Base-by-base conservation (phyloP, 2,113 vertebrate species). In the Heptranchias perlo region DNA sequence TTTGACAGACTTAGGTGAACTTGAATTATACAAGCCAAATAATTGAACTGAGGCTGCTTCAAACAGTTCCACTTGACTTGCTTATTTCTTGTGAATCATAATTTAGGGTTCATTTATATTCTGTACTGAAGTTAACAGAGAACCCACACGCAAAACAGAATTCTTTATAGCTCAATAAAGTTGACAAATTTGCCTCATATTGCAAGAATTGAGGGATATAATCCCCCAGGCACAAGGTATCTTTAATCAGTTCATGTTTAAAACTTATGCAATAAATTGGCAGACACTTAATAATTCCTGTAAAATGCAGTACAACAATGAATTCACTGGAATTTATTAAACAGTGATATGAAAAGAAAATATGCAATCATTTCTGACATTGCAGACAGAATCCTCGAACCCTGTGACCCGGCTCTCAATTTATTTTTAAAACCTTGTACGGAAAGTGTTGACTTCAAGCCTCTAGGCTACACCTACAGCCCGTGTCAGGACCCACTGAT, bases 401-500 rank as follows among this genome's bases (percentile, higher is more conserved):
- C 94, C 94, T 73, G 39, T 49, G 62, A 95, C 65, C 62, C 23
- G 49, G 65, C 28, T 69, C 92, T 67, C 65, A 95, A 95, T 95
- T 95, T 95, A 69, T 73, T 95, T 95, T 94, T 95, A 49, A 95
- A 69, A 49, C 3, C 13, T 95, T 69, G 65, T 31, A 47, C 47
- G 39, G 96, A 96, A 95, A 96, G 84, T 96, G 95, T 58, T 16
- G 76, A 96, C 96, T 21, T 92, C 39, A 49, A 96, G 93, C 96
- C 97, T 96, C 94, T 96, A 96, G 96, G 96, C 89, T 95, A 86
- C 87, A 96, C 96, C 95, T 78, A 82, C 21, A 61, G 96, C 96
- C 96, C 95, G 96, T 96, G 67, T 97, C 96, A 96, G 97, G 97
- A 97, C 78, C 96, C 96, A 96, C 76, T 97, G 96, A 97, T 96